Base-by-base conservation (phyloP, 2,113 vertebrate genomes). In the Halcyon malimbica region DNA sequence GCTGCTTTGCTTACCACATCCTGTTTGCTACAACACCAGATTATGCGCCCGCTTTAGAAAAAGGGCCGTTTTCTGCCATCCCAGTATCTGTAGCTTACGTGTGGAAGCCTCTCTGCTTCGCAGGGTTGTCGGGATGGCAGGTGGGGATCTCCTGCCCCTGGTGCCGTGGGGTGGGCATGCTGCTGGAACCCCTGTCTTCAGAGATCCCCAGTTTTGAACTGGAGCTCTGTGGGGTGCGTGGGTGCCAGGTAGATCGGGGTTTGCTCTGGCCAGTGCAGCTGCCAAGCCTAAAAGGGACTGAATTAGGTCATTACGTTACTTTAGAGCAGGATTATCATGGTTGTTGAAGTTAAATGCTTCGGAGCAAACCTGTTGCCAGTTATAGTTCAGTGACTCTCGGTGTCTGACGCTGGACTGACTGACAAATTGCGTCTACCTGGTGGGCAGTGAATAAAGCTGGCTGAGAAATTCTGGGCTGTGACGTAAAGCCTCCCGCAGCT, bases 21-120 rank as follows among this genome's bases (percentile, higher is more conserved):
- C 96, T 97, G 97, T 97, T 97, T 97, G 91, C 85, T 91, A 35
- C 94, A 91, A 6, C 73, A 28, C 89, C 87, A 87, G 64, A 69
- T 82, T 26, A 28, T 23, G 77, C 4, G 60, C 57, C 68, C 62
- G 81, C 86, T 89, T 71, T 19, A 90, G 77, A 80, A 51, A 50
- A 35, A 33, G 37, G 46, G 6, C 1, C 0, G 0, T 88, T 53
- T 83, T 77, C 68, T 90, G 50, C 13, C 28, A 4, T 80, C 57
- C 84, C 57, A 3, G 0, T 57, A 29, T 64, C 44, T 75, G 0
- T 28, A 16, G 60, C 54, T 67, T 35, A 7, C 37, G 1, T 0
- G 10, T 46, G 42, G 82, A 63, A 76, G 54, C 59, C 3, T 0
- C 53, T 60, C 53, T 17, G 39, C 56, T 46, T 35, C 60, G 2